These are phyloP conservation scores for Drosophila busckii DNA, from an alignment of 1,140 invertebrate species.

Conservation along the genomic window DNA sequence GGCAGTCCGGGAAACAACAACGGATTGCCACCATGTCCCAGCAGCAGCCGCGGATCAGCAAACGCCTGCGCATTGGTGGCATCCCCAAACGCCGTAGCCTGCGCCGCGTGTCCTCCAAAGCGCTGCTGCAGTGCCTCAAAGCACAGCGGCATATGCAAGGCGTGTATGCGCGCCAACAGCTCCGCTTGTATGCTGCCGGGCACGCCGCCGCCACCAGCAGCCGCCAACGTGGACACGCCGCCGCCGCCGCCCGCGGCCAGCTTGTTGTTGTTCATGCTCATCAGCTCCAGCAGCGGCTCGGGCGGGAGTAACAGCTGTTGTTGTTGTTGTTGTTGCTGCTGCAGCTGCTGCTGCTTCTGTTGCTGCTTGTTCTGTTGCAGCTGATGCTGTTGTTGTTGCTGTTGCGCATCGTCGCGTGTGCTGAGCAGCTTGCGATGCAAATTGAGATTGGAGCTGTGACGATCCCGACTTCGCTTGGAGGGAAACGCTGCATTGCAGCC, in stretches of 20 bases:
- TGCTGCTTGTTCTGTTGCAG: too few relatives aligned
- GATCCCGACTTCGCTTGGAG: constrained; percentile 94
- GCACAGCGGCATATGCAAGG: constrained; percentile 79
- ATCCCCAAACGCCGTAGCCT: constrained; percentile 8
- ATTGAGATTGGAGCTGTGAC: constrained; percentile 95
- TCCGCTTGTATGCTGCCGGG: constrained; percentile 85
- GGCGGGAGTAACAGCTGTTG: constrained; percentile 58
- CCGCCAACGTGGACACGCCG: constrained; percentile 43
- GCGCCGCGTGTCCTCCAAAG: constrained; percentile 59
- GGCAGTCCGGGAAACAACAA: constrained; percentile 80
- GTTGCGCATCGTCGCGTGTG: constrained; percentile 82
- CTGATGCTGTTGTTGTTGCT: too few relatives aligned
- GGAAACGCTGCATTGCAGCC: constrained; percentile 98
- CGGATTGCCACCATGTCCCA: constrained; percentile 79
- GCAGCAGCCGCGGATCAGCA: constrained; percentile 73
- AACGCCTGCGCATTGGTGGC: constrained; percentile 57
- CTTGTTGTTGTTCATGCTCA: constrained; percentile 78
- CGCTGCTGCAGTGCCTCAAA: constrained; percentile 81
- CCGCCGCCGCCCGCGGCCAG: constrained; percentile 31
- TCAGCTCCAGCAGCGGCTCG: constrained; percentile 70
- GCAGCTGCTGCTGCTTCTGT: constrained; percentile 65
- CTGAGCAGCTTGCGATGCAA: constrained; percentile 93
- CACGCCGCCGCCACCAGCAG: background rate
- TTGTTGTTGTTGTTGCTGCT: too few relatives aligned
- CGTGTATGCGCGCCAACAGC: constrained; percentile 82